Evolutionary conservation across 1,140 invertebrate species (phyloP), one percentile per base, ranked within the genome.

Genomic region (Macrocentrus cingulum): DNA sequence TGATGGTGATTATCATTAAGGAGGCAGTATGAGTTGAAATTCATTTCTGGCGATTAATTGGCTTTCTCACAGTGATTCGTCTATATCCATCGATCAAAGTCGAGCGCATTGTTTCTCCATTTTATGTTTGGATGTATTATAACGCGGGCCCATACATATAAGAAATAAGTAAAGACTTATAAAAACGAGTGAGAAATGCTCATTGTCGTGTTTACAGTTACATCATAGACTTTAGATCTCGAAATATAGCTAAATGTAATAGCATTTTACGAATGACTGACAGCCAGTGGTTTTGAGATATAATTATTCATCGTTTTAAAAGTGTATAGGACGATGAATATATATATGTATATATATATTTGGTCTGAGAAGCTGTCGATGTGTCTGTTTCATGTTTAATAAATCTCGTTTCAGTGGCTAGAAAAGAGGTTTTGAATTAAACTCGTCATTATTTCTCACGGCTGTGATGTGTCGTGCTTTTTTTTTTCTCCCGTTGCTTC

Each of bases 51-150:
- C 37, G 39, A 57, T 57, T 57, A 50, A 57, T 57, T 50, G 46
- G 19, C 37, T 57, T 50, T 50, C 46, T 16, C 37, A 16, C 9
- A 50, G 36, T 39, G 37, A 57, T 57, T 57, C 55, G 46, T 57
- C 46, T 57, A 57, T 50, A 57, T 57, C 55, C 55, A 57, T 57
- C 55, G 46, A 57, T 57, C 55, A 50, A 57, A 50, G 45, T 42
- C 55, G 13, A 23, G 1, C n/a, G 46, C 46, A 57, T 57, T 57
- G 45, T 50, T 57, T 57, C 37, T 39, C 46, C 34, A 37, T 51
- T 51, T 29, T 19, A n/a, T n/a, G 32, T 37, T 51, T 19, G 34
- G 2, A 39, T 39, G 9, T n/a, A n/a, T n/a, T n/a, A n/a, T n/a
- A n/a, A n/a, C n/a, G n/a, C n/a, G n/a, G n/a, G n/a, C n/a, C n/a